Percentiles rank a stretch among this genome's conserved stretches.
These are phyloP conservation scores for Epinotia brunnichana DNA, from an alignment of 2,888 invertebrate species.

Conservation along the genomic window DNA sequence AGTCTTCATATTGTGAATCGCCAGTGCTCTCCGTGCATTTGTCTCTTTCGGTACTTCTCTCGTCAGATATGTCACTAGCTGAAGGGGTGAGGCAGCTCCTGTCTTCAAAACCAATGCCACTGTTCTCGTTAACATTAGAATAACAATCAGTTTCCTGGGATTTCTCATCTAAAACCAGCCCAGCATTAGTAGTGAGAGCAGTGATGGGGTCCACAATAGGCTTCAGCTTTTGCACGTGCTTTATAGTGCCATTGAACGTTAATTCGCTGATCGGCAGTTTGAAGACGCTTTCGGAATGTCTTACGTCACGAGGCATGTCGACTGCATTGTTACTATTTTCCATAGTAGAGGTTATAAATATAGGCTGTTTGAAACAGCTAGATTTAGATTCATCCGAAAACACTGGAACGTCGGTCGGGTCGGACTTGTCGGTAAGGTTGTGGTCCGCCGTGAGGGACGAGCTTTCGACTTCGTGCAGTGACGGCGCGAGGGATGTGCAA, in stretches of 20 bases:
- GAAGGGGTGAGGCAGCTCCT: slow-evolving; percentile 46
- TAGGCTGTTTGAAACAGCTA: slow-evolving; percentile 64
- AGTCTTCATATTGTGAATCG: slow-evolving; percentile 69
- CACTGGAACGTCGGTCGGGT: slow-evolving; percentile 63
- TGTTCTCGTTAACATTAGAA: slow-evolving; percentile 49
- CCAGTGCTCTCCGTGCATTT: slow-evolving; percentile 66
- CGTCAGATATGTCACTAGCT: slow-evolving; percentile 46
- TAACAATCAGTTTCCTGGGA: slow-evolving; percentile 51
- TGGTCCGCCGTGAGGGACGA: slow-evolving; percentile 67
- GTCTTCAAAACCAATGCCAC: slow-evolving; percentile 48
- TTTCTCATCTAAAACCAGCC: slow-evolving; percentile 59
- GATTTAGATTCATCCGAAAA: slow-evolving; percentile 73
- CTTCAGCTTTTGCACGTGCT: slow-evolving; percentile 76
- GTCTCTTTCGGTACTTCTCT: slow-evolving; percentile 54
- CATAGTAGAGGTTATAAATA: slow-evolving; percentile 80
- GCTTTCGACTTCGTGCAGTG: slow-evolving; percentile 57
- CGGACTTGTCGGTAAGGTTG: slow-evolving; percentile 70
- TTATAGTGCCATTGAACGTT: slow-evolving; percentile 79
- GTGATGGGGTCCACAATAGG: slow-evolving; percentile 77
- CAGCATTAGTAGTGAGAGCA: slow-evolving; percentile 64
- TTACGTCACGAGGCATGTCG: slow-evolving; percentile 72
- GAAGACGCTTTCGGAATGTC: slow-evolving; percentile 69
- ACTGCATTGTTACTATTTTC: slow-evolving; percentile 82
- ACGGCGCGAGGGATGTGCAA: slow-evolving; percentile 61
- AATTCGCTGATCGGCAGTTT: slow-evolving; percentile 78